A percentile compares a stretch with the other conserved stretches of the same genome.
phyloP scores from a whole-genome alignment of 2,113 vertebrate species.

The Phodopus roborovskii region DNA sequence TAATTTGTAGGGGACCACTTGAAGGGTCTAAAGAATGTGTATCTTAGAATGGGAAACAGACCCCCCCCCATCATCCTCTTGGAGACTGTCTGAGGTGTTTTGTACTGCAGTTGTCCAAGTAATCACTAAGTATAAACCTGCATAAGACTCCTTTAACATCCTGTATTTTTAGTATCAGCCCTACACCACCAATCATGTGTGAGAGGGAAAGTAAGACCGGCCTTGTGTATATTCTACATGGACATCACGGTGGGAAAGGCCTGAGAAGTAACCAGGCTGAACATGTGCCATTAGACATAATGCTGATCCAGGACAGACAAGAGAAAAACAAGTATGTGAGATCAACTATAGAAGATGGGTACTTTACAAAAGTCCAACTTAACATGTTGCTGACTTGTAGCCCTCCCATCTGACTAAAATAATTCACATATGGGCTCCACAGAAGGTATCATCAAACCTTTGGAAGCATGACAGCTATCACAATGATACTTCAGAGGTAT shows the following conservation, averaged over 20 bases:
- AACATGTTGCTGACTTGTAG: constrained; percentile 80
- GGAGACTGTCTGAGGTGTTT: not conserved
- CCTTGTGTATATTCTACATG: not conserved
- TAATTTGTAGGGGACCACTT: constrained; percentile 21
- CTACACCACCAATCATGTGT: not conserved
- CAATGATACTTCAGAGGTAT: not conserved
- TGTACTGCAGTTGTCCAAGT: not conserved
- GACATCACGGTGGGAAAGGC: not conserved
- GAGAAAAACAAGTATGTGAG: constrained; percentile 57
- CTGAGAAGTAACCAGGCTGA: not conserved
- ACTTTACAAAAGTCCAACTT: constrained; percentile 65
- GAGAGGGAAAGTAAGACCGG: not conserved
- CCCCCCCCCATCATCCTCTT: not conserved
- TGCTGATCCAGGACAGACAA: not conserved
- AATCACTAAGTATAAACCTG: not conserved
- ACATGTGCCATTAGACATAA: not conserved
- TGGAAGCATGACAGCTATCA: constrained; percentile 66
- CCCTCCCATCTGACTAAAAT: constrained; percentile 78
- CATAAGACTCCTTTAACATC: not conserved
- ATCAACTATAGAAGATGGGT: constrained; percentile 17
- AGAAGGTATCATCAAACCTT: constrained; percentile 69
- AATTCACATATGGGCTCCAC: constrained; percentile 78
- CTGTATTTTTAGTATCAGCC: not conserved
- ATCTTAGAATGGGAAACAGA: constrained; percentile 12
- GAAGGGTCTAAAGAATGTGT: not conserved